Percentiles rank a stretch among this genome's conserved stretches.
phyloP scores from a whole-genome alignment of 1,140 invertebrate genomes.

The Formica selysi region DNA sequence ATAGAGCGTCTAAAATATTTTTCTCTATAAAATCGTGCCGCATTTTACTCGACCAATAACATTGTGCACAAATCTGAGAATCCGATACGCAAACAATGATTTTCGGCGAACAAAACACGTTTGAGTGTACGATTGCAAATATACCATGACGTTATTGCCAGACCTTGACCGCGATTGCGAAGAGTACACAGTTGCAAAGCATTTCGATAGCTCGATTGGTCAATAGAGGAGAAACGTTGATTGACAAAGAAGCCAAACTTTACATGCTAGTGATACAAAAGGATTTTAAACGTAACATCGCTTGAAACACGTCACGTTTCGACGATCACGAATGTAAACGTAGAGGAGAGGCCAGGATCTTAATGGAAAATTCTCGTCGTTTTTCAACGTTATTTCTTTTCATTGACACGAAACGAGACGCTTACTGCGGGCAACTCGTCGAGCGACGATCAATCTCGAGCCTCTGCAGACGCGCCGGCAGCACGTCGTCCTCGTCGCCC shows the following conservation, averaged over 20 bases:
- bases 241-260: not conserved
- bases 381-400: too few species aligned
- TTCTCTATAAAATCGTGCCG: constrained; percentile 4
- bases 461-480: constrained; percentile 83
- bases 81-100: not conserved
- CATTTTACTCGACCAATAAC: not conserved
- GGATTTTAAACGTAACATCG: too few species aligned
- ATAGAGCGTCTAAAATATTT: constrained; percentile 32
- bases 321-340: too few species aligned
- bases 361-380: too few species aligned
- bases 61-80: not conserved
- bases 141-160: not conserved
- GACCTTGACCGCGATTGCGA: constrained; percentile 70
- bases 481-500: constrained; percentile 80
- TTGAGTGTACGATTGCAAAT: constrained; percentile 5
- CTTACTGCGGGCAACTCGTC: constrained; percentile 77
- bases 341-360: too few species aligned
- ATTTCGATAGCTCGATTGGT: constrained; percentile 9
- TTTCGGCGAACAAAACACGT: not conserved
- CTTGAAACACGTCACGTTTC: too few species aligned
- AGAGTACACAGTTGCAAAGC: not conserved
- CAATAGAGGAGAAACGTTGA: not conserved
- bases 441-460: constrained; percentile 83
- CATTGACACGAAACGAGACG: constrained; percentile 27
- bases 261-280: not conserved